Base-by-base conservation (phyloP, 2,113 vertebrate species). In the Zootoca vivipara region DNA sequence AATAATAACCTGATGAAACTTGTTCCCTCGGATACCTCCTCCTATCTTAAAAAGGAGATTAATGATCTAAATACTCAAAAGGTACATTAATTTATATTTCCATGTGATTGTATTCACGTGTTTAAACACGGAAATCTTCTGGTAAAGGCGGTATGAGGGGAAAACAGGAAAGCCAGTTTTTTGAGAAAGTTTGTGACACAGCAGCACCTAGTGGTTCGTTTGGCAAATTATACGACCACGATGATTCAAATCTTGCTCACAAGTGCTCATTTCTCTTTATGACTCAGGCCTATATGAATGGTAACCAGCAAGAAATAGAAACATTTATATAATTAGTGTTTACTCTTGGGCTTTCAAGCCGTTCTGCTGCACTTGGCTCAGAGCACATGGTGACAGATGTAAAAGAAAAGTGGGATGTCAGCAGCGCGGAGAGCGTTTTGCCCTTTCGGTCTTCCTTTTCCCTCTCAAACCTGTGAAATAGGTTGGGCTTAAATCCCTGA, bases 131-230 rank as follows among this genome's bases (percentile, higher is more conserved):
- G 15, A 52, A 62, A 62, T 62, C 16, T 62, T 62, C 58, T 62
- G 58, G 18, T 62, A 62, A 62, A 62, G 58, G 18, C 5, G 4
- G 16, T 20, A 62, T 5, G 16, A 20, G 58, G 18, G 58, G 15
- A 5, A 20, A 62, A 52, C 46, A 20, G 58, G 18, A 62, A 75
- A 33, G 20, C 73, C 73, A 7, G 22, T 67, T 40, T 87, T 90
- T 89, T 33, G 30, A 74, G 46, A 72, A 74, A 85, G 35, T 2
- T 0, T 10, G 87, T 87, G 33, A 69, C 20, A 84, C 3, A 82
- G 56, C 87, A 92, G 90, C 95, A 91, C 83, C 92, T 56, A 82
- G 90, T 85, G 94, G 91, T 0, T 0, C 65, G 7, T 18, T 56
- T n/a, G 0, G 5, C 56, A 82, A 92, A 65, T 30, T 42, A 56